Percentiles rank a stretch among this genome's conserved stretches.
Evolutionary conservation across 2,113 vertebrate species (phyloP).

Genomic region (Alaudala cheleensis): DNA sequence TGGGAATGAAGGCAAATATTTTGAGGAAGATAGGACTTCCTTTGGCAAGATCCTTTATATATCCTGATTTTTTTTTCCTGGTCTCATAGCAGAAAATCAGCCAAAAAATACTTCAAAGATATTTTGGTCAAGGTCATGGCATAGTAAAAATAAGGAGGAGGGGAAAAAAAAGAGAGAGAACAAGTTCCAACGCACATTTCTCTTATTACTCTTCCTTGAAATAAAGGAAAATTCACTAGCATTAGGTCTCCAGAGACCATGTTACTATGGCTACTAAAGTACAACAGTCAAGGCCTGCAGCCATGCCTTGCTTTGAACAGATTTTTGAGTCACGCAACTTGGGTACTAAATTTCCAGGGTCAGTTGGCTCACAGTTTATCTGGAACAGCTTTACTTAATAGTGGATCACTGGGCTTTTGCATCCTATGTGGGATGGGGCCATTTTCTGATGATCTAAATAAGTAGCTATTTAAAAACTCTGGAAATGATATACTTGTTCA

Average conservation of each 20-base stretch:
- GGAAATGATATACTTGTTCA: slow-evolving; percentile 35
- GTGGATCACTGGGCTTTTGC: slow-evolving; percentile 31
- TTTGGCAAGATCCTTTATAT: slow-evolving; percentile 58
- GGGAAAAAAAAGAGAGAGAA: not conserved
- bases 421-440: slow-evolving; percentile 20
- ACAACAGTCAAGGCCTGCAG: slow-evolving; percentile 73
- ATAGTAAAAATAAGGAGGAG: slow-evolving; percentile 60
- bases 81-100: slow-evolving; percentile 65
- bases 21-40: slow-evolving; percentile 60
- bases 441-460: slow-evolving; percentile 47
- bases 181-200: slow-evolving; percentile 69
- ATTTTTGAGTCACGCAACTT: slow-evolving; percentile 85
- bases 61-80: slow-evolving; percentile 66
- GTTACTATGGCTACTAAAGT: slow-evolving; percentile 72
- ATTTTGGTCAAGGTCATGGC: slow-evolving; percentile 77
- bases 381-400: slow-evolving; percentile 68
- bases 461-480: slow-evolving; percentile 66
- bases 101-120: slow-evolving; percentile 80
- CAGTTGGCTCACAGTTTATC: slow-evolving; percentile 74
- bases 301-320: slow-evolving; percentile 70
- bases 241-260: slow-evolving; percentile 68
- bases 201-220: slow-evolving; percentile 72
- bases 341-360: slow-evolving; percentile 77
- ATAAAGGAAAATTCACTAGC: slow-evolving; percentile 73
- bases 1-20: slow-evolving; percentile 1